Conservation (phyloP, 64 coral and sea anemone genomes). For the Montipora cactus region DNA sequence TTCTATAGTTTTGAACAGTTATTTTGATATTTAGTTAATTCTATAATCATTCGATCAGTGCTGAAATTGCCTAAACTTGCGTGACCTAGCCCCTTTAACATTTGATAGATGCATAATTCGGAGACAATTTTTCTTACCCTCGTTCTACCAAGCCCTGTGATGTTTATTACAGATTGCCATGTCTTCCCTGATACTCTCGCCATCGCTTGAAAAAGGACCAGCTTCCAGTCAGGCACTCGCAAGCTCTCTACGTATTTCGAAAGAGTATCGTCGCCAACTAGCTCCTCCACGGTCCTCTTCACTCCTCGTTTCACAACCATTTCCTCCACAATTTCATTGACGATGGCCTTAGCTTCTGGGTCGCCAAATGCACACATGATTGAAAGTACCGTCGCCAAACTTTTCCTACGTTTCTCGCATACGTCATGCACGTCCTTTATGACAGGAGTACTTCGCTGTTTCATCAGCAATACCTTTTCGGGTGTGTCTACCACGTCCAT, state of each 20-base stretch:
- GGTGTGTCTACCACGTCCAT: too few species aligned
- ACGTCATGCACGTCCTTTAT: background rate
- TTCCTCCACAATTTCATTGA: conserved; percentile 48
- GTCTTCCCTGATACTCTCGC: conserved; percentile 26
- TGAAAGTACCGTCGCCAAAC: conserved; percentile 31
- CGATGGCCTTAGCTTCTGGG: conserved; percentile 55
- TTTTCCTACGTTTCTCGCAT: conserved; percentile 35
- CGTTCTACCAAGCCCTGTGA: too few species aligned
- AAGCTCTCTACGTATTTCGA: conserved; percentile 16
- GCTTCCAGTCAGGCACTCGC: conserved; percentile 67
- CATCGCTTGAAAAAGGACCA: conserved; percentile 48
- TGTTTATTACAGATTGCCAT: conserved; percentile 3
- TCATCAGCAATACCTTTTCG: too few species aligned
- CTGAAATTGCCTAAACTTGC: too few species aligned
- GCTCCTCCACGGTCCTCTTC: conserved; percentile 25
- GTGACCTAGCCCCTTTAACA: too few species aligned
- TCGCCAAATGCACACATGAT: conserved; percentile 70
- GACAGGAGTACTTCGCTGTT: too few species aligned
- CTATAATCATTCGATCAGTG: too few species aligned
- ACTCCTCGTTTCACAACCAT: conserved; percentile 44
- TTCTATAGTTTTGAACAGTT: too few species aligned
- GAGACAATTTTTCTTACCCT: too few species aligned
- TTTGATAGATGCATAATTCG: too few species aligned
- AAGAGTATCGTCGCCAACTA: conserved; percentile 26
- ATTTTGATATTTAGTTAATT: too few species aligned